Evolutionary conservation across 2,888 invertebrate genomes (phyloP), one percentile per base, ranked within the genome.

Genomic region (Stenotaenia linearis): DNA sequence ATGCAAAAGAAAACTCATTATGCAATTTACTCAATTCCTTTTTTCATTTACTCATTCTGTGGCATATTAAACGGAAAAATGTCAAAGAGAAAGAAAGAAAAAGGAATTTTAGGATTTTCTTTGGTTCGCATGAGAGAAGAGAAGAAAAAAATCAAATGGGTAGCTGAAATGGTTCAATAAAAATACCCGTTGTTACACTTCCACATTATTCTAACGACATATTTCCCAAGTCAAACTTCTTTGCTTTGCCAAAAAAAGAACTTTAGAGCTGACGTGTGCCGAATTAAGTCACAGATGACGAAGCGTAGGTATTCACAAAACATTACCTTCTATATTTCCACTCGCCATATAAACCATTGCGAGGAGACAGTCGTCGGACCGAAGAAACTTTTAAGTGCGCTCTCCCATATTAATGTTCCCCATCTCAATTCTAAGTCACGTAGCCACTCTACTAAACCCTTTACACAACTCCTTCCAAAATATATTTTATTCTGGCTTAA

Each of bases 1-100:
- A 69, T 69, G 69, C 69, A 69, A 75, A 75, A 75, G 75, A 75
- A 75, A 35, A 32, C 75, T 75, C 18, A 75, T 75, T 75, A 75
- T 37, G 37, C 75, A 75, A 75, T 28, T 25, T 25, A 28, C 69
- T 69, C 25, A 69, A 25, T 69, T 6, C 12, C 5, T 25, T 69
- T 50, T 50, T 50, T 21, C 10, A 10, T 0, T 1, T 3, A 18
- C 3, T 56, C 56, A 56, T 25, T 69, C 69, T 69, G 69, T 69
- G 69, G 69, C 32, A 75, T 18, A 37, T 9, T 18, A 75, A 23
- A 35, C n/a, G 0, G 10, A 10, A 21, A 75, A 35, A 75, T 56
- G 18, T 23, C 30, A 75, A 75, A 12, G 15, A 30, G n/a, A 75
- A 10, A 32, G 18, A 50, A n/a, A n/a, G 15, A 15, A 12, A 40